Percentiles rank a stretch among this genome's conserved stretches.
Evolutionary conservation across 1,140 invertebrate species (phyloP).

Genomic region (Saccostrea glomerata): DNA sequence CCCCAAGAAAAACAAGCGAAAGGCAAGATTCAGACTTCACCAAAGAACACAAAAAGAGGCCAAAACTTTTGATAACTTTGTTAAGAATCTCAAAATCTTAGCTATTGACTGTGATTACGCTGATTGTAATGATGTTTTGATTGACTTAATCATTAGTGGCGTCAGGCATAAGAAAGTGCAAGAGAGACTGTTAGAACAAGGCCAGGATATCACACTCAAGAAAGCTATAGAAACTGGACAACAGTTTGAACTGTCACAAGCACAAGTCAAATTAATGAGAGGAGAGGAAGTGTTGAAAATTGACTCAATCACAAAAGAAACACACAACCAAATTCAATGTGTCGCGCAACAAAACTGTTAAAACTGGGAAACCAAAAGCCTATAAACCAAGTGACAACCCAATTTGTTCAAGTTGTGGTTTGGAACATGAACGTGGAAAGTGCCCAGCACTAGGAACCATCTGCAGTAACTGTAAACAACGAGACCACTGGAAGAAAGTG

Average conservation of each 20-base stretch:
- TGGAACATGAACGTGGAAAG: background rate
- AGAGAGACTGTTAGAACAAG: constrained; percentile 47
- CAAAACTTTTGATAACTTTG: no score
- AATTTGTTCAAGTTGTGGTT: constrained; percentile 13
- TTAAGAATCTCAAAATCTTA: no score
- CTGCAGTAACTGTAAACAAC: constrained; percentile 27
- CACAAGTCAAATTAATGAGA: constrained; percentile 34
- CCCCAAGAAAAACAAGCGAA: no score
- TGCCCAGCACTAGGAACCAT: constrained; percentile 31
- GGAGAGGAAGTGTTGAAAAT: constrained; percentile 24
- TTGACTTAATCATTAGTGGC: no score
- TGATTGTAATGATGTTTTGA: no score
- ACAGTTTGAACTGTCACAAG: constrained; percentile 47
- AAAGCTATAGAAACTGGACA: constrained; percentile 40
- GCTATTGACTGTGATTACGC: no score
- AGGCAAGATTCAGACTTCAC: no score
- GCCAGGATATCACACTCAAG: constrained; percentile 18
- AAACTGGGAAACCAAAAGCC: no score
- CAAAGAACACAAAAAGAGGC: no score
- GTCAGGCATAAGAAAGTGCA: constrained; percentile 46
- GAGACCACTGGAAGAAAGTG: constrained; percentile 37
- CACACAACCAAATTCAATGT: no score
- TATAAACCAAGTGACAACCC: background rate
- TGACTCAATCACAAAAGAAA: no score
- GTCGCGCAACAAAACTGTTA: no score